Evolutionary conservation across 2,797 vertebrate genomes (phyloP), one percentile per base, ranked within the genome.

Genomic region (Centropyge bicolor): DNA sequence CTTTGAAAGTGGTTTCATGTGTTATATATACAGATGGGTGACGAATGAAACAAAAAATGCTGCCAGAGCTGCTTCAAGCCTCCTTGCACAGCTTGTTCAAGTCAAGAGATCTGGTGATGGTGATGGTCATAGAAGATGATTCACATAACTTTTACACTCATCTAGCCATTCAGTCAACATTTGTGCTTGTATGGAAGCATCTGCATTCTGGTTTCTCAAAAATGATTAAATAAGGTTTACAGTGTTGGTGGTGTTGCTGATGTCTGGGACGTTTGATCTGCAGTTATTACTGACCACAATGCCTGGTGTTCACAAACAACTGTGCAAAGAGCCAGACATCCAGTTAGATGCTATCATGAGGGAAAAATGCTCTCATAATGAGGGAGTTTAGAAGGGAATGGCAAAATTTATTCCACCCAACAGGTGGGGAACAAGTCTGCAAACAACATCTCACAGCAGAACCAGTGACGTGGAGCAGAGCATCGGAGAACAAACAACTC

Each of bases 401-500:
- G 40, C 5, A 10, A 35, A 35, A 82, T 54, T n/a, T 63, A 45
- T 38, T 63, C 17, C 22, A 57, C 20, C 38, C 19, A 66, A 71
- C 72, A 83, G 70, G 77, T 43, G 56, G 63, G 55, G 17, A 38
- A 46, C 27, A 55, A 51, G 17, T 55, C 67, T 57, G 63, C 17
- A 66, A 73, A 74, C 60, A 76, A n/a, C 69, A 74, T 76, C 46
- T 49, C 49, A 51, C 41, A 9, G 63, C 8, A 55, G 36, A 70
- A 71, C 74, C 41, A 1, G 8, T 24, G 38, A 67, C 35, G 19
- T n/a, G n/a, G 5, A 74, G 43, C 60, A 2, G 24, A 73, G 68
- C 72, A 62, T 68, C 68, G 61, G 56, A 4, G 13, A 78, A 67
- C 35, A 79, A 87, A 85, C 72, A 83, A 61, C 7, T 72, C 41